phyloP scores from a whole-genome alignment of 2,888 invertebrate genomes.

The Eretmocerus hayati region DNA sequence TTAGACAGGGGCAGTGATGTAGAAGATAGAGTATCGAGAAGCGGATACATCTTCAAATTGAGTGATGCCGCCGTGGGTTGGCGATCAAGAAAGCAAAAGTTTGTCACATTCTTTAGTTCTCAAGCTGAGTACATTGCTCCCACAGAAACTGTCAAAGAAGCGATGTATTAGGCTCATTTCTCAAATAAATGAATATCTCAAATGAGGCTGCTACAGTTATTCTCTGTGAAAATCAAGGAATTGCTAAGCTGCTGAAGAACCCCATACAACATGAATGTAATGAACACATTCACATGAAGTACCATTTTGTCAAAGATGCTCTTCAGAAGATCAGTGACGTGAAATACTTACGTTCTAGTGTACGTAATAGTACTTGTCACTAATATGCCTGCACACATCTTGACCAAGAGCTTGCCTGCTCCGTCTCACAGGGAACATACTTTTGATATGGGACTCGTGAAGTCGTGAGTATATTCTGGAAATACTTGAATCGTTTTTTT shows the following conservation, averaged over 20 bases:
- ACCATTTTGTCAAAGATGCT: not conserved
- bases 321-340: not conserved
- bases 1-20: not conserved
- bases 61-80: not conserved
- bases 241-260: conserved; percentile 12
- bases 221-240: conserved; percentile 7
- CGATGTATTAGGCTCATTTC: conserved; percentile 3
- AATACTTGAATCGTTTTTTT: too few species aligned
- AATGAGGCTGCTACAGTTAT: not conserved
- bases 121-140: not conserved
- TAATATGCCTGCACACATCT: not conserved
- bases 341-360: not conserved
- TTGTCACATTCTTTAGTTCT: not conserved
- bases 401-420: too few species aligned
- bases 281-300: not conserved
- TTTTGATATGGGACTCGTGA: too few species aligned
- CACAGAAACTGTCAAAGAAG: conserved; percentile 7
- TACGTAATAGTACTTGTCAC: too few species aligned
- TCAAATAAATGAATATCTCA: not conserved
- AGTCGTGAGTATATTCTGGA: too few species aligned
- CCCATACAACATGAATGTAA: conserved; percentile 5
- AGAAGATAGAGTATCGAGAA: conserved; percentile 6
- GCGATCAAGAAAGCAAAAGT: not conserved
- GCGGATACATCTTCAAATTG: not conserved
- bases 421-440: too few species aligned